Percentiles rank a stretch among this genome's conserved stretches.
Conservation (phyloP, 2,797 vertebrate species). For the Microchirus variegatus region DNA sequence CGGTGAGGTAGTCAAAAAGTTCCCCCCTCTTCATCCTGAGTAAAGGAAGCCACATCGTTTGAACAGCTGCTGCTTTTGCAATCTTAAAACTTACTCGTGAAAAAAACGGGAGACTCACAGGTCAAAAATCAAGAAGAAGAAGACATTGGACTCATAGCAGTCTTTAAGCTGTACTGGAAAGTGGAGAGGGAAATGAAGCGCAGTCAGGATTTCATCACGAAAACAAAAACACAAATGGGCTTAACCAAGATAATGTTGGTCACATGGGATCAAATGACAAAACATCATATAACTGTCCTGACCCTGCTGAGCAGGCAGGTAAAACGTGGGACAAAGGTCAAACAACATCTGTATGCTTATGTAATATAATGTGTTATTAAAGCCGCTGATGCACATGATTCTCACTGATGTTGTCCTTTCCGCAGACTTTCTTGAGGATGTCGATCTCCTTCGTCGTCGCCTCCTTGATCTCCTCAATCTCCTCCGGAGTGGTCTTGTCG, state of each 20-base stretch:
- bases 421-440: constrained; percentile 92
- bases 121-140: constrained; percentile 98
- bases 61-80: background rate
- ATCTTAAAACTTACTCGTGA: background rate
- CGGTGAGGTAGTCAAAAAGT: constrained; percentile 98
- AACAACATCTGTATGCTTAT: background rate
- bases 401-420: constrained; percentile 94
- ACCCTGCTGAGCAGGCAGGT: background rate
- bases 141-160: constrained; percentile 93
- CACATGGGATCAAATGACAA: constrained; percentile 5
- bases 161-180: constrained; percentile 95
- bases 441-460: constrained; percentile 94
- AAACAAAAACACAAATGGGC: no score
- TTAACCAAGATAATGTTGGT: constrained; percentile 5
- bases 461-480: constrained; percentile 89
- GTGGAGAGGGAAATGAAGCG: constrained; percentile 44
- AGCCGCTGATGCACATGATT: background rate
- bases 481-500: constrained; percentile 85
- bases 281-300: background rate
- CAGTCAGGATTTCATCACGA: background rate
- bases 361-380: background rate
- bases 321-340: constrained; percentile 2
- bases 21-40: constrained; percentile 95
- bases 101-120: constrained; percentile 83
- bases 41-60: constrained; percentile 1